These are phyloP conservation scores for Alcis repandata DNA, from an alignment of 2,888 invertebrate genomes.

Conservation along the genomic window DNA sequence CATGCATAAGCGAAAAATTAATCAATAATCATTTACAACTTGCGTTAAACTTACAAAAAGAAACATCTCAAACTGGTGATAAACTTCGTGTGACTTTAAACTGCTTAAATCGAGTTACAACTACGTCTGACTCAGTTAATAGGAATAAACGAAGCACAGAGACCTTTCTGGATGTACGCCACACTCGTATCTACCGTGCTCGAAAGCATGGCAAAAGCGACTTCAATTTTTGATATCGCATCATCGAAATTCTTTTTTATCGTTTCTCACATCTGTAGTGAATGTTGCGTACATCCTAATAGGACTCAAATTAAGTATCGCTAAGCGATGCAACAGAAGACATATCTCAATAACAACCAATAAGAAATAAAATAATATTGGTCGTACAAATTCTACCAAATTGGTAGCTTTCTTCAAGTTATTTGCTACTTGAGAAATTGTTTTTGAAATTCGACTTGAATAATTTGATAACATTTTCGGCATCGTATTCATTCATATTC, in stretches of 20 bases:
- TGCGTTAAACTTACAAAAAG: constrained; percentile 44
- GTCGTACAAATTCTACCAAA: background rate
- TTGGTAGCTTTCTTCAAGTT: background rate
- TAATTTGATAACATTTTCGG: constrained; percentile 30
- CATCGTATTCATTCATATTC: constrained; percentile 35
- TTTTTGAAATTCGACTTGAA: constrained; percentile 18
- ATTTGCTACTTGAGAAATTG: background rate
- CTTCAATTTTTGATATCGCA: background rate
- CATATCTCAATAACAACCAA: constrained; percentile 14
- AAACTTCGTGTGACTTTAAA: constrained; percentile 39
- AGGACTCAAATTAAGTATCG: constrained; percentile 32
- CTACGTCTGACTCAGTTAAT: constrained; percentile 48
- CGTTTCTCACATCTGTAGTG: background rate
- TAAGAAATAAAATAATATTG: background rate
- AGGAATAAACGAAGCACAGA: constrained; percentile 45
- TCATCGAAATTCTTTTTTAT: background rate
- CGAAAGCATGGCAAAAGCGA: background rate
- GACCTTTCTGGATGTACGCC: background rate
- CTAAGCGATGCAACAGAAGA: constrained; percentile 38
- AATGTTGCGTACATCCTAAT: background rate
- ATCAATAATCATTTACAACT: constrained; percentile 45
- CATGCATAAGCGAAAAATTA: constrained; percentile 44
- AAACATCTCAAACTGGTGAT: constrained; percentile 42
- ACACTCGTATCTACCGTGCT: constrained; percentile 4
- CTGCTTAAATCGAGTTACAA: constrained; percentile 45